phyloP scores from a whole-genome alignment of 2,888 invertebrate species.

The Patella caerulea region DNA sequence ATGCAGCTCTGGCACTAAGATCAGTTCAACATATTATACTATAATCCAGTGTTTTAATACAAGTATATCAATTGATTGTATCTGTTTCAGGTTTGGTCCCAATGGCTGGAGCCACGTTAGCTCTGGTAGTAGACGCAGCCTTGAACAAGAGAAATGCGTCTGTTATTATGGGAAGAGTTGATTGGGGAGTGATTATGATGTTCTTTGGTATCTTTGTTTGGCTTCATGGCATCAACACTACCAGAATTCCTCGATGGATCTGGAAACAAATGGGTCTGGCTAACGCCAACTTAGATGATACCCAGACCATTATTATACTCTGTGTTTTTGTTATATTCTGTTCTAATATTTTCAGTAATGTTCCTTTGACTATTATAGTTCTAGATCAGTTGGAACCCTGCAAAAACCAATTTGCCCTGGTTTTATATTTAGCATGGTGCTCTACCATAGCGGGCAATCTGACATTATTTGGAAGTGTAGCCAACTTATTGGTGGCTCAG shows the following conservation, averaged over 20 bases:
- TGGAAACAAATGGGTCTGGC: constrained; percentile 38
- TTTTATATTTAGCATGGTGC: constrained; percentile 44
- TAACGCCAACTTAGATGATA: constrained; percentile 12
- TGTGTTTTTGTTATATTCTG: constrained; percentile 36
- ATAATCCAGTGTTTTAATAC: too few relatives aligned
- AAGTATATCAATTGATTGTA: too few relatives aligned
- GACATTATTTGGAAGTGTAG: constrained; percentile 47
- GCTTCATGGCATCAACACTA: constrained; percentile 42
- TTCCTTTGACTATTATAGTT: constrained; percentile 44
- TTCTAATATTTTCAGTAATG: constrained; percentile 46
- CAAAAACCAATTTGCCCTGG: constrained; percentile 33
- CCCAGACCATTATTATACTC: constrained; percentile 26
- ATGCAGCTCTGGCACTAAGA: too few relatives aligned
- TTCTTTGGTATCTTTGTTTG: constrained; percentile 46
- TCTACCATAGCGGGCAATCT: constrained; percentile 46
- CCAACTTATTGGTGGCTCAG: constrained; percentile 44
- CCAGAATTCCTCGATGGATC: constrained; percentile 35
- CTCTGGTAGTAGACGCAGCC: constrained; percentile 36
- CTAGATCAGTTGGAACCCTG: constrained; percentile 42
- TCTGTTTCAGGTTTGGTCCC: constrained; percentile 40
- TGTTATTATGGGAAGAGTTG: constrained; percentile 32
- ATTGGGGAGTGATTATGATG: constrained; percentile 45
- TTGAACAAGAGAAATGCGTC: constrained; percentile 31
- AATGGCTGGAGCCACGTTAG: constrained; percentile 36
- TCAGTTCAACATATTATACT: too few relatives aligned